Evolutionary conservation across 2,888 invertebrate genomes (phyloP).

Genomic region (Hecatera dysodea): DNA sequence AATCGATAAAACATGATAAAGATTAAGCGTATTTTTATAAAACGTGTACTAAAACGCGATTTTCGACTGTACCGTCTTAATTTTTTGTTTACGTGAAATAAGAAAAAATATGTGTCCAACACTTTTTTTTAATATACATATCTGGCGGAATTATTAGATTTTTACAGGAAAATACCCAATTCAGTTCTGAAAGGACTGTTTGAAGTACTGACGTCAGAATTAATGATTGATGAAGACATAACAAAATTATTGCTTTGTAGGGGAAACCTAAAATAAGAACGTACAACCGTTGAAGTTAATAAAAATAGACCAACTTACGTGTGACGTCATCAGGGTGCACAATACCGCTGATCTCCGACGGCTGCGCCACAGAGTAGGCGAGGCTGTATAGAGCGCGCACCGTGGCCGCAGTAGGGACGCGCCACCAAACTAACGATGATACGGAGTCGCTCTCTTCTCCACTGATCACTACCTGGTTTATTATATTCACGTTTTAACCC

Average conservation of each 20-base stretch:
- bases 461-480: conserved; percentile 82
- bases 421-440: conserved; percentile 86
- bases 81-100: too few species aligned
- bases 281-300: background rate
- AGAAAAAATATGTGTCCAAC: too few species aligned
- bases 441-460: conserved; percentile 84
- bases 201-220: background rate
- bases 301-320: conserved; percentile 78
- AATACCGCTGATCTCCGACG: conserved; percentile 74
- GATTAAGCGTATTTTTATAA: too few species aligned
- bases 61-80: too few species aligned
- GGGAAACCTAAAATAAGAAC: background rate
- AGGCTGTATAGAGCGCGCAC: conserved; percentile 86
- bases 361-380: conserved; percentile 84
- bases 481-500: background rate
- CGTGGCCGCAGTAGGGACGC: conserved; percentile 85
- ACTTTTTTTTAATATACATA: too few species aligned
- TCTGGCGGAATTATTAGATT: too few species aligned
- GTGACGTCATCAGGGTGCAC: conserved; percentile 93
- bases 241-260: background rate
- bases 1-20: too few species aligned
- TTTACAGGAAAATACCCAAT: too few species aligned
- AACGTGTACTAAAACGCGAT: too few species aligned
- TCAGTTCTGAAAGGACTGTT: background rate
- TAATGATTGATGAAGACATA: background rate